Base-by-base conservation (phyloP, 53 echinoderm and acorn worm genomes). In the Zoroaster sp. region DNA sequence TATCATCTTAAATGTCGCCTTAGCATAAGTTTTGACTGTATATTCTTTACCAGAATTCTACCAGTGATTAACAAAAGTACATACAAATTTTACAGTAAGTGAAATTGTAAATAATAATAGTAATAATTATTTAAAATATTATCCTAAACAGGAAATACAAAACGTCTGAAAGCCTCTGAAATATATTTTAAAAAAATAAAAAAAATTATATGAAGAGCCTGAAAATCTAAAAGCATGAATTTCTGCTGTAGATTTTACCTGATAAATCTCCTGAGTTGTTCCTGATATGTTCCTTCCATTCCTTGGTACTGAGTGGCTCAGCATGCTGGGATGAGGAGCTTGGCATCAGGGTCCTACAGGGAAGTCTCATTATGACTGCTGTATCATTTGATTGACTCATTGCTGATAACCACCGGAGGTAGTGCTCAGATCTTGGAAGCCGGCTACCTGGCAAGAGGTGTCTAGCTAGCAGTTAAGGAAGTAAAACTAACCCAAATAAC, bases 201-300 rank as follows among this genome's bases (percentile, higher is more conserved):
- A 40, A 82, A 20, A 13, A 9, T 12, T 3, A 33, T 7, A 6
- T 20, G 4, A 23, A 8, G 15, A 2, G 38, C 7, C 4, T 7
- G 13, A n/a, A 31, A 8, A 15, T 6, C 40, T 3, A 74, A 40
- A 47, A 77, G 40, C 35, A 20, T 17, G 30, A 6, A 6, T 4
- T 23, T 3, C n/a, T 12, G 45, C 20, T 68, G 7, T 2, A 8
- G 5, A 59, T 39, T 18, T 75, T 78, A 88, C 89, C 59, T 80
- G 66, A 34, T 35, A 85, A 33, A 70, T 52, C 71, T 3, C 72
- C 71, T 0, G 71, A 68, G 28, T 47, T 33, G 34, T 52, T 78
- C 52, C 53, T 69, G 71, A 89, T 33, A 33, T 72, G 89, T 25
- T 79, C 72, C 72, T 80, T 89, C 89, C 89, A 89, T 13, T 77